A percentile compares a stretch with the other conserved stretches of the same genome.
Conservation (phyloP, 1,140 invertebrate genomes). For the Euschistus heros region DNA sequence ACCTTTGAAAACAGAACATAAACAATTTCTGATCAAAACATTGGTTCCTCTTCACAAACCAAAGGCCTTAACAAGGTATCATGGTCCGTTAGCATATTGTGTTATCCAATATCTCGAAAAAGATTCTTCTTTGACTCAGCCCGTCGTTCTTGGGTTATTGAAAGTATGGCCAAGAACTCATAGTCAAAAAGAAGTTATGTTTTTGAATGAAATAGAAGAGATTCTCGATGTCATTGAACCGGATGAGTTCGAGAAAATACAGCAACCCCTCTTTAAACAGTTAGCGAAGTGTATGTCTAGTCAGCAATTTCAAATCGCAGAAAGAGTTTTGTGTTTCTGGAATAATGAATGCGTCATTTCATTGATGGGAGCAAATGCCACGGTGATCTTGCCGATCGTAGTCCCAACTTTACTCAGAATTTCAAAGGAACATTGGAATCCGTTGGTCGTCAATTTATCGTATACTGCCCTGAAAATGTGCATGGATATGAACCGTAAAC, state of each 20-base stretch:
- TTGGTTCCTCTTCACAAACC: slow-evolving; percentile 85
- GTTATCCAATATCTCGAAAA: slow-evolving; percentile 99
- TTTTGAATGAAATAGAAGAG: slow-evolving; percentile 92
- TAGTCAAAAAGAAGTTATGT: slow-evolving; percentile 97
- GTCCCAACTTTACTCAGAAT: too few relatives aligned
- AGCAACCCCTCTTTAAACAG: slow-evolving; percentile 91
- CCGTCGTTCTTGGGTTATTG: slow-evolving; percentile 85
- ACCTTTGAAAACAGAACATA: slow-evolving; percentile 91
- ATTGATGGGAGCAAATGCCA: too few relatives aligned
- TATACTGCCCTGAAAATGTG: too few relatives aligned
- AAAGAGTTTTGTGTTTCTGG: slow-evolving; percentile 87
- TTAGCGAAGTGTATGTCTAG: slow-evolving; percentile 95
- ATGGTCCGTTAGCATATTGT: slow-evolving; percentile 97
- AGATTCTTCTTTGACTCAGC: slow-evolving; percentile 89
- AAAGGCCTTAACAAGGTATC: slow-evolving; percentile 79
- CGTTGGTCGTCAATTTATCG: too few relatives aligned
- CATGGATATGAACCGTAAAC: too few relatives aligned
- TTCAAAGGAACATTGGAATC: too few relatives aligned
- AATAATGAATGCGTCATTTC: slow-evolving; percentile 38
- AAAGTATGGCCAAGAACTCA: slow-evolving; percentile 99
- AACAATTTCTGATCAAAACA: slow-evolving; percentile 95
- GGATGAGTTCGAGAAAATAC: slow-evolving; percentile 92
- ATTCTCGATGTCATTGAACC: slow-evolving; percentile 97
- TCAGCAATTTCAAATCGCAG: slow-evolving; percentile 96
- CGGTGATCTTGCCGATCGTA: too few relatives aligned